Evolutionary conservation across 2,888 invertebrate genomes (phyloP), one percentile per base, ranked within the genome.

Genomic region (Polymixis flavicincta): DNA sequence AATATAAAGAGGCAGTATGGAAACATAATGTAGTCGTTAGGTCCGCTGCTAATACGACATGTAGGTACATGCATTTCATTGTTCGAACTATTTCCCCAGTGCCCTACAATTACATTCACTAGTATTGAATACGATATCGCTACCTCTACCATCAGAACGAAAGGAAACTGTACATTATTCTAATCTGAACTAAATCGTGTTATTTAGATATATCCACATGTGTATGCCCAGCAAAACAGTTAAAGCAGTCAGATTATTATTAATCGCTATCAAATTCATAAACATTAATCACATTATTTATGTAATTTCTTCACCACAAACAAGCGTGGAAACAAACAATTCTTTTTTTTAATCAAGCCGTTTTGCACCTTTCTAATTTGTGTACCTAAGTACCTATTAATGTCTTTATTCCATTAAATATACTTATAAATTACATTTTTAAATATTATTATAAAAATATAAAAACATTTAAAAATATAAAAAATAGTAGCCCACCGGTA

Each of bases 21-120:
- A 64, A 48, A 61, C 70, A 25, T 64, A 74, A 78, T 78, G 57
- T 61, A 83, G 67, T 81, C 76, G 70, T 84, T 80, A 66, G 68
- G 54, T 66, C 48, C 60, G 25, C 22, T 50, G 61, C 48, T 78
- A 83, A 78, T 83, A 78, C 52, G 60, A 68, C 37, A 57, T 71
- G 71, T n/a, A n/a, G n/a, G n/a, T 66, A 67, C 86, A 83, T 85
- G 64, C 84, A 86, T 71, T 73, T 71, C 67, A 70, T 73, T 78
- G 84, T 83, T 60, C n/a, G 67, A 65, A 37, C 69, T 71, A 71
- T 85, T 71, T 82, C 86, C 86, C 79, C 57, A 50, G 84, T 71
- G 84, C 48, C 86, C 67, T 68, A 71, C 42, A 55, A 77, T 42
- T 57, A 83, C 80, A 83, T 83, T 78, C 78, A 78, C 84, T 73